Evolutionary conservation across 1,140 invertebrate genomes (phyloP).

Genomic region (Drosophila yakuba): DNA sequence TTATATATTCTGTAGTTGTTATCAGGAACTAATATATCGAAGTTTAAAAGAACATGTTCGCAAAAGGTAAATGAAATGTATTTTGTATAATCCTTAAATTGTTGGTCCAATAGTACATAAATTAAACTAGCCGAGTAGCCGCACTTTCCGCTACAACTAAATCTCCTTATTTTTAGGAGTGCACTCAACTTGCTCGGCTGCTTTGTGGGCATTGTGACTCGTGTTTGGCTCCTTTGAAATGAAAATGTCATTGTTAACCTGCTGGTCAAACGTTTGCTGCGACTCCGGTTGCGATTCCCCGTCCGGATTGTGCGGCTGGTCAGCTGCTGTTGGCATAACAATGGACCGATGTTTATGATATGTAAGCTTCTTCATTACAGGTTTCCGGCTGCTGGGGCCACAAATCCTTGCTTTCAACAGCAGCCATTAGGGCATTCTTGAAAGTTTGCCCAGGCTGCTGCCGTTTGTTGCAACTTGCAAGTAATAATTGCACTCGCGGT

Average conservation of each 20-base stretch:
- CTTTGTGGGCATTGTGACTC: constrained; percentile 26
- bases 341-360: constrained; percentile 46
- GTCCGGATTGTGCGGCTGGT: constrained; percentile 12
- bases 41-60: too few species aligned
- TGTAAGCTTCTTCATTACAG: constrained; percentile 41
- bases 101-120: too few species aligned
- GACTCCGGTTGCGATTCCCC: constrained; percentile 5
- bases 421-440: constrained; percentile 27
- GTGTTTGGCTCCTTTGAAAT: constrained; percentile 34
- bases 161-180: neutral
- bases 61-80: too few species aligned
- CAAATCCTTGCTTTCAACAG: constrained; percentile 27
- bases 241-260: constrained; percentile 35
- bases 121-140: too few species aligned
- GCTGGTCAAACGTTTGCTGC: constrained; percentile 39
- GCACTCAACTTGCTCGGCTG: constrained; percentile 3
- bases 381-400: constrained; percentile 20
- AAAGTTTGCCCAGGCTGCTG: constrained; percentile 40
- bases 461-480: constrained; percentile 68
- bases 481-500: constrained; percentile 71
- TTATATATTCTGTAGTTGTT: too few species aligned
- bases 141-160: too few species aligned
- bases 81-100: too few species aligned
- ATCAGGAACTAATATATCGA: too few species aligned
- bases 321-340: constrained; percentile 31